A percentile compares a stretch with the other conserved stretches of the same genome.
phyloP scores from a whole-genome alignment of 2,797 vertebrate genomes.

The Danio kyathit region DNA sequence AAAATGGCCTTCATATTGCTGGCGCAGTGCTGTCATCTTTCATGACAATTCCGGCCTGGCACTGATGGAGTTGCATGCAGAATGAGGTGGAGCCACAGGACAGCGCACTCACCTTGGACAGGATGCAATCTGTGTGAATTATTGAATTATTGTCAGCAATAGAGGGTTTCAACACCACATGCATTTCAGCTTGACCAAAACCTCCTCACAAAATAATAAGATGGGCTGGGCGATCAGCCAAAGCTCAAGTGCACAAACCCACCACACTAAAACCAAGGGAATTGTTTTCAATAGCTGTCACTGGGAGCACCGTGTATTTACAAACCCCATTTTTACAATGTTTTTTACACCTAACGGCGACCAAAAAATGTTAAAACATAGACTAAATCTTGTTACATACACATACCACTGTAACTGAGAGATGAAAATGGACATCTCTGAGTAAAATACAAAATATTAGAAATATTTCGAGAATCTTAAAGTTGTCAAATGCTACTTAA shows the following conservation, averaged over 20 bases:
- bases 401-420: too few species aligned
- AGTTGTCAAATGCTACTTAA: too few species aligned
- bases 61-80: slow-evolving; percentile 61
- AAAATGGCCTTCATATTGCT: slow-evolving; percentile 55
- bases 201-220: slow-evolving; percentile 14
- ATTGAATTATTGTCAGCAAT: slow-evolving; percentile 60
- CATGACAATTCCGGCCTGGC: slow-evolving; percentile 55
- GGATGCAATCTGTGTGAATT: slow-evolving; percentile 52
- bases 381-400: too few species aligned
- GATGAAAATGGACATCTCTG: too few species aligned
- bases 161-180: slow-evolving; percentile 12
- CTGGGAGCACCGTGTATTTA: too few species aligned
- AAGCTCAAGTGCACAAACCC: not conserved
- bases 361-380: too few species aligned
- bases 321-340: too few species aligned
- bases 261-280: not conserved
- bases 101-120: slow-evolving; percentile 56
- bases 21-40: slow-evolving; percentile 58
- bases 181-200: slow-evolving; percentile 42
- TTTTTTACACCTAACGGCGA: too few species aligned
- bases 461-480: too few species aligned
- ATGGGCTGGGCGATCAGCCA: not conserved
- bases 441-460: too few species aligned
- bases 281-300: too few species aligned
- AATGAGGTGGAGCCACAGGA: slow-evolving; percentile 57